These are phyloP conservation scores for Rhinoraja longicauda DNA, from an alignment of 2,797 vertebrate species.

Conservation along the genomic window DNA sequence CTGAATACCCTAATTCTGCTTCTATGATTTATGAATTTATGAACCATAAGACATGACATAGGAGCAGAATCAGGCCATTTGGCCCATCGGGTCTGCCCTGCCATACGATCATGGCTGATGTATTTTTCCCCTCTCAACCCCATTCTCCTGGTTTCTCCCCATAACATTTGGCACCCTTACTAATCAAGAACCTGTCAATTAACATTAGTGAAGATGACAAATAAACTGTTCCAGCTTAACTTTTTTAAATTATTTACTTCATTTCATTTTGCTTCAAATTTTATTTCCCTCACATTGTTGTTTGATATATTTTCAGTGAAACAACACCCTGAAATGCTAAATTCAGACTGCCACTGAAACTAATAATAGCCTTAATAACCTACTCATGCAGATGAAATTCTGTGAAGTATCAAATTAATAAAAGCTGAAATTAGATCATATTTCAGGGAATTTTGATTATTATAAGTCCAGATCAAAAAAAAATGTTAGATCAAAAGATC, in stretches of 20 bases:
- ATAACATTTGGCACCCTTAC: too few species aligned
- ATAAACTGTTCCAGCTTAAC: not conserved
- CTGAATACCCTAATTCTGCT: too few species aligned
- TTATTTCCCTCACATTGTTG: not conserved
- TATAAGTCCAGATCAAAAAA: not conserved
- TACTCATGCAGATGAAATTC: not conserved
- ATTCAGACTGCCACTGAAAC: not conserved
- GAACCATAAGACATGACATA: too few species aligned
- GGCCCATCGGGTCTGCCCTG: too few species aligned
- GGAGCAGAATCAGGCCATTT: too few species aligned
- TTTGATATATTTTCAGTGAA: not conserved
- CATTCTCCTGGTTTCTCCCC: too few species aligned
- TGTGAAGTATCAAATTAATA: not conserved
- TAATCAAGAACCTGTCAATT: too few species aligned
- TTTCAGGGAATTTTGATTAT: slow-evolving; percentile 22
- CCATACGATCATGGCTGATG: too few species aligned
- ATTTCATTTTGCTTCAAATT: not conserved
- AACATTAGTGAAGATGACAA: not conserved
- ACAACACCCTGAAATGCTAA: not conserved
- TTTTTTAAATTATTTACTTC: not conserved
- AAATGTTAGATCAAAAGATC: not conserved
- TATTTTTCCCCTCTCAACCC: too few species aligned
- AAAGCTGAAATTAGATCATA: not conserved
- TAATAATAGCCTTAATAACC: not conserved
- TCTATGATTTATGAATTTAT: too few species aligned